These are phyloP conservation scores for Rhabdomys pumilio DNA, from an alignment of 2,797 vertebrate species.

Conservation along the genomic window DNA sequence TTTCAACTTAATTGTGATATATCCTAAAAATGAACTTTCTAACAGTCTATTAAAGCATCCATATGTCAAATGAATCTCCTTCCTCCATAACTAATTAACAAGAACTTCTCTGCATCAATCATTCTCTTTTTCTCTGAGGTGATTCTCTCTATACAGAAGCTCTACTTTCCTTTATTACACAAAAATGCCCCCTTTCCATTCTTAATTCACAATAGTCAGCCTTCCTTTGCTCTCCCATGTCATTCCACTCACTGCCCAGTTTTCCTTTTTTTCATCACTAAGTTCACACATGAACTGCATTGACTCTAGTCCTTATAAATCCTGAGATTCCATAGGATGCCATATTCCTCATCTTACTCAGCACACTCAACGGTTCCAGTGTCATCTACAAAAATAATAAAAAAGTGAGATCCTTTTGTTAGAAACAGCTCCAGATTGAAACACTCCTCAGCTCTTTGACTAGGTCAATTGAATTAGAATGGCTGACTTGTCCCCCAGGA, in stretches of 20 bases:
- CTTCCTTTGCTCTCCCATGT: neutral
- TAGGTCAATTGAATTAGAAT: neutral
- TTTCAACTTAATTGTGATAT: neutral
- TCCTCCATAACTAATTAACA: neutral
- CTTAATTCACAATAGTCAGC: neutral
- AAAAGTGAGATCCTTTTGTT: neutral
- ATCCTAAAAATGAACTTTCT: neutral
- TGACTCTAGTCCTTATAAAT: neutral
- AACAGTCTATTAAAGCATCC: neutral
- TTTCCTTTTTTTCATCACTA: neutral
- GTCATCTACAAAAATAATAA: neutral
- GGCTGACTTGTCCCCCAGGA: too few species aligned
- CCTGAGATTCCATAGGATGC: too few species aligned
- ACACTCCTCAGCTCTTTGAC: neutral
- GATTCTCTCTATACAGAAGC: neutral
- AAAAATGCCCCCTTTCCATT: neutral
- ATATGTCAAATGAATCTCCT: neutral
- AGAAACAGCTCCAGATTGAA: neutral
- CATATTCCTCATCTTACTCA: too few species aligned
- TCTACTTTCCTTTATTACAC: neutral
- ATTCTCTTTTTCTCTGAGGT: neutral
- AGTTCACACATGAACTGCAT: neutral
- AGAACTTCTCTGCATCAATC: neutral
- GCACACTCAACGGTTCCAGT: neutral
- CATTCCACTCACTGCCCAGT: neutral